Percentiles rank a stretch among this genome's conserved stretches.
Conservation (phyloP, 2,113 vertebrate genomes). For the Salvator merianae region DNA sequence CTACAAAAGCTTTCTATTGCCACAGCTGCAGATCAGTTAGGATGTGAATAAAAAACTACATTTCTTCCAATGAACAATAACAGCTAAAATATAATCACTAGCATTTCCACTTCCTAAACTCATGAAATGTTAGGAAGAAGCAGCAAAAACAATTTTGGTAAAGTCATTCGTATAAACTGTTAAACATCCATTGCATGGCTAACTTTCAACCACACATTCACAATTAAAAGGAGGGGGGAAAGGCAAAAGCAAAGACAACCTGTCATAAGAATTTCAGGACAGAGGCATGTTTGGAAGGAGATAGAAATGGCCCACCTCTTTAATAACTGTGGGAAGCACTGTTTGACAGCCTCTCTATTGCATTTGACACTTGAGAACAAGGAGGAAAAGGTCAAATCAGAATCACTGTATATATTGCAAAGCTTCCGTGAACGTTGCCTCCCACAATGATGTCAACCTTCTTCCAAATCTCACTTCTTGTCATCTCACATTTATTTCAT, state of each 20-base stretch:
- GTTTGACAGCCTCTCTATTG: background rate
- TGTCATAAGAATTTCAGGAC: background rate
- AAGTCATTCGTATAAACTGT: background rate
- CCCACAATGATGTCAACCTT: background rate
- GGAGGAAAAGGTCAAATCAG: slow-evolving; percentile 5
- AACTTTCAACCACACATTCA: background rate
- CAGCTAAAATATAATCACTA: background rate
- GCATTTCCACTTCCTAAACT: background rate
- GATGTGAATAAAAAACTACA: background rate
- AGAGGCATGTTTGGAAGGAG: background rate
- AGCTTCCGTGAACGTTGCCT: background rate
- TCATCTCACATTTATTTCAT: background rate
- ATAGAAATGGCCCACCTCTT: background rate
- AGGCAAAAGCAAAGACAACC: background rate
- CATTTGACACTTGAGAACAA: background rate
- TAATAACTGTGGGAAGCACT: background rate
- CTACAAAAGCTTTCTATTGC: slow-evolving; percentile 19
- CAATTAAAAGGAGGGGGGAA: too few relatives aligned
- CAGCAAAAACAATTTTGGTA: background rate
- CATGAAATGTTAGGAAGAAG: background rate
- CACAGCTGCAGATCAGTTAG: slow-evolving; percentile 14
- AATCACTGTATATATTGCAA: background rate
- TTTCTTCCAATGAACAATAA: background rate
- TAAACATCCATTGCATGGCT: background rate
- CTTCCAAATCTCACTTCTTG: background rate